A percentile compares a stretch with the other conserved stretches of the same genome.
These are phyloP conservation scores for Chelon labrosus DNA, from an alignment of 2,797 vertebrate genomes.

Conservation along the genomic window DNA sequence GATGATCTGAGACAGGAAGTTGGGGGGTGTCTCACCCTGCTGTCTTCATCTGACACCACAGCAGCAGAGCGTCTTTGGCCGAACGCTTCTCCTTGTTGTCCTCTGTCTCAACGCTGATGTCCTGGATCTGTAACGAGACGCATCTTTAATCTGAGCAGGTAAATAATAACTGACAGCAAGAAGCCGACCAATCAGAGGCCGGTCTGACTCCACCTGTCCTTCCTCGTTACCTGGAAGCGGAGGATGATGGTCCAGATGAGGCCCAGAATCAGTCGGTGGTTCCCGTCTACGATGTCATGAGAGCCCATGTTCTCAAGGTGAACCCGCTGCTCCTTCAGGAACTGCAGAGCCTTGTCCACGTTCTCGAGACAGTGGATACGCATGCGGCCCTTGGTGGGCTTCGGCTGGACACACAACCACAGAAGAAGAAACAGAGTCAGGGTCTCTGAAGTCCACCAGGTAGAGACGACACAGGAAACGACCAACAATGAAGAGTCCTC, in stretches of 20 bases:
- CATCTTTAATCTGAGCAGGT: slow-evolving; percentile 1
- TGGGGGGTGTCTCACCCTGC: slow-evolving; percentile 88
- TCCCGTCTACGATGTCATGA: slow-evolving; percentile 96
- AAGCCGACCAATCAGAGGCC: no score
- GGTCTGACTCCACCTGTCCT: no score
- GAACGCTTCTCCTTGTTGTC: slow-evolving; percentile 98
- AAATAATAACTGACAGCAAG: no score
- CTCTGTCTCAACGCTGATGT: slow-evolving; percentile 96
- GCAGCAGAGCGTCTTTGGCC: slow-evolving; percentile 94
- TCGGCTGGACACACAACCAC: slow-evolving; percentile 43
- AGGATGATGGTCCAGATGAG: slow-evolving; percentile 98
- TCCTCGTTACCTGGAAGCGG: slow-evolving; percentile 85
- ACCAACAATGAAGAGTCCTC: no score
- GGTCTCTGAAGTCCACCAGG: background rate
- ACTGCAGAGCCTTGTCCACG: slow-evolving; percentile 95
- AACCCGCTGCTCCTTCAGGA: slow-evolving; percentile 95
- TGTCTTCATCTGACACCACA: slow-evolving; percentile 99
- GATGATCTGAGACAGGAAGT: no score
- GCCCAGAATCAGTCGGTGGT: slow-evolving; percentile 94
- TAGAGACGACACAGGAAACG: no score
- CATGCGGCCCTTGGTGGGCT: slow-evolving; percentile 89
- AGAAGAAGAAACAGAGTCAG: background rate
- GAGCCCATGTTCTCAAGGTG: slow-evolving; percentile 98
- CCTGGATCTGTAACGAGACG: slow-evolving; percentile 89
- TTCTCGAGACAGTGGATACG: slow-evolving; percentile 95